These are phyloP conservation scores for Carterocephalus palaemon DNA, from an alignment of 2,888 invertebrate species.

Conservation along the genomic window DNA sequence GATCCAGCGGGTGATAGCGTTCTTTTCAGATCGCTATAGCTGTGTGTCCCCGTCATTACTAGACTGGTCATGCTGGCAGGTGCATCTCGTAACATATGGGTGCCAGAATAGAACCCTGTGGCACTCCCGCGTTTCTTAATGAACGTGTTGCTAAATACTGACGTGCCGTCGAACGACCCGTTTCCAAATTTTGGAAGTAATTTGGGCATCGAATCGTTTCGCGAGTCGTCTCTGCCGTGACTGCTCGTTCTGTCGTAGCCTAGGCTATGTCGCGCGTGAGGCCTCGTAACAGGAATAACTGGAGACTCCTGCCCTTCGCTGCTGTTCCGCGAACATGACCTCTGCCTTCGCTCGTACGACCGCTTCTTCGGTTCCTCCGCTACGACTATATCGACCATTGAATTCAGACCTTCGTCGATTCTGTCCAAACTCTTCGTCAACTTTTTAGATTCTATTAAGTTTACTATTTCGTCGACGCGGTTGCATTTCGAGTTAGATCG, in stretches of 20 bases:
- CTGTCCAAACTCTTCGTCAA: slow-evolving; percentile 88
- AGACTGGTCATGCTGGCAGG: slow-evolving; percentile 73
- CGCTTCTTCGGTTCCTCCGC: slow-evolving; percentile 76
- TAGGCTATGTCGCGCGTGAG: slow-evolving; percentile 46
- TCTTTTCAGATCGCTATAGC: slow-evolving; percentile 68
- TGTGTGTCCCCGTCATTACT: slow-evolving; percentile 64
- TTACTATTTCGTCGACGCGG: slow-evolving; percentile 72
- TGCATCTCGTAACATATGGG: slow-evolving; percentile 67
- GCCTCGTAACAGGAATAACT: slow-evolving; percentile 55
- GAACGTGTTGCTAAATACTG: slow-evolving; percentile 73
- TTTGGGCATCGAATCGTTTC: slow-evolving; percentile 32
- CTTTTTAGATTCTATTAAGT: slow-evolving; percentile 79
- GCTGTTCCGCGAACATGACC: slow-evolving; percentile 61
- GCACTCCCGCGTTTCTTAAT: slow-evolving; percentile 81
- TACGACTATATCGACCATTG: slow-evolving; percentile 85
- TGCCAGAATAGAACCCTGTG: slow-evolving; percentile 82
- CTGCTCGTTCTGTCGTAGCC: slow-evolving; percentile 52
- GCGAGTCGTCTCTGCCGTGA: slow-evolving; percentile 50
- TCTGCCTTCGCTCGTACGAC: slow-evolving; percentile 66
- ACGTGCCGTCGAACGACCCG: slow-evolving; percentile 52
- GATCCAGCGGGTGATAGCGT: slow-evolving; percentile 63
- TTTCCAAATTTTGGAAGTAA: slow-evolving; percentile 42
- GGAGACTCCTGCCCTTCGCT: slow-evolving; percentile 66
- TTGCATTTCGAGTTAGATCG: slow-evolving; percentile 60
- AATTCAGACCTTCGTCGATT: slow-evolving; percentile 85